Evolutionary conservation across 2,888 invertebrate species (phyloP), one percentile per base, ranked within the genome.

Genomic region (Amblyteles armatorius): DNA sequence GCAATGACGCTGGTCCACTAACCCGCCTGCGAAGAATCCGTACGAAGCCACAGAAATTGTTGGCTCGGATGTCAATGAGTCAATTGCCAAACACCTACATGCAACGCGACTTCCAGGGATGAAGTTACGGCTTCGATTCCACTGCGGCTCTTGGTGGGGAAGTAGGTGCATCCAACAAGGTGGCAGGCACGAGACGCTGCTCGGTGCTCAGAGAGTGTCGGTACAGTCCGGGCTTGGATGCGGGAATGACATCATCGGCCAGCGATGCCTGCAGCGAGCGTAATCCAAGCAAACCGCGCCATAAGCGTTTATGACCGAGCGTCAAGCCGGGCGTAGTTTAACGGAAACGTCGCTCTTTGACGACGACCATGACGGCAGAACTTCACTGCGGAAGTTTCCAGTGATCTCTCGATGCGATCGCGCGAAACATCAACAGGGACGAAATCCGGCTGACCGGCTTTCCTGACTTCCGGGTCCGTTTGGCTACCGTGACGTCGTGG

Each of bases 201-300:
- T 52, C 63, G 55, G 69, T 68, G 36, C 69, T 82, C 63, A 40
- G 48, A 50, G 40, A 29, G 67, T 60, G 50, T 69, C 29, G 44
- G 55, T 29, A 19, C 13, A n/a, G 36, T 50, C 13, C 22, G 68
- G 11, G 76, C 63, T 60, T 44, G 72, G 60, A 50, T 67, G 72
- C 55, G 72, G 74, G 33, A 80, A 83, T 85, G 82, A 83, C 78
- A 85, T 85, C 85, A 83, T 79, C 83, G 77, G n/a, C 26, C 29
- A 36, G 40, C 67, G 52, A 40, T 76, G 60, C 63, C 44, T 26
- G 65, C 74, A 71, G 79, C 67, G 50, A 74, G 76, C 73, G 79
- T 80, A 78, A 83, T 83, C 83, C 68, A 80, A 85, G 80, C 55
- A 80, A 83, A 80, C 50, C 69, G 65, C 68, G 65, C 85, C 73